phyloP scores from a whole-genome alignment of 2,113 vertebrate genomes.

The Cettia cetti region DNA sequence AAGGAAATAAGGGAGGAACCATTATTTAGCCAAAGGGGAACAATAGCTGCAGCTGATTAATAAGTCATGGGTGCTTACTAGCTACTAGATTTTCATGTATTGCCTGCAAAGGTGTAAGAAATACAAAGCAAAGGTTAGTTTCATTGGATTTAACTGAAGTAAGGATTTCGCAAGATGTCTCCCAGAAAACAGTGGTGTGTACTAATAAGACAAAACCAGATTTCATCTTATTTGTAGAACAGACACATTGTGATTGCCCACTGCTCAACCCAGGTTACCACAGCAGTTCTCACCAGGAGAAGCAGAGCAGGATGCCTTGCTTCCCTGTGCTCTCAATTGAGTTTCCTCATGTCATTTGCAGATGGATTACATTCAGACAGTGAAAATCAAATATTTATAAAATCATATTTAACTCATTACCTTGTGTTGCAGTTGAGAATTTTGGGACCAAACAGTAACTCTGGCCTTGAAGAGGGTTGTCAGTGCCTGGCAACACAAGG shows the following conservation, averaged over 20 bases:
- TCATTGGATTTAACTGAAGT: not conserved
- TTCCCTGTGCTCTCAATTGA: not conserved
- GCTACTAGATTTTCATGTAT: not conserved
- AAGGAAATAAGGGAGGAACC: not conserved
- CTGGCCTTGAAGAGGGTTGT: not conserved
- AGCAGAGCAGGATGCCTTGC: not conserved
- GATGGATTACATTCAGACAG: not conserved
- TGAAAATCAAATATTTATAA: slow-evolving; percentile 51
- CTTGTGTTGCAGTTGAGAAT: slow-evolving; percentile 11
- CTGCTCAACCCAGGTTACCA: not conserved
- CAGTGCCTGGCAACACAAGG: not conserved
- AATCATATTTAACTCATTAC: slow-evolving; percentile 28
- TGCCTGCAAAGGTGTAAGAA: not conserved
- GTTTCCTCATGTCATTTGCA: not conserved
- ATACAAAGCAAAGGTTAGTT: not conserved
- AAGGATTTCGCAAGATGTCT: not conserved
- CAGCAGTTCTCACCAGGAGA: not conserved
- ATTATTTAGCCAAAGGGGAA: not conserved
- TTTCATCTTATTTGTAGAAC: not conserved
- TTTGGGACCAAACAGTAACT: not conserved
- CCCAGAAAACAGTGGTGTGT: not conserved
- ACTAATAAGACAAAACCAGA: not conserved
- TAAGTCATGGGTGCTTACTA: not conserved
- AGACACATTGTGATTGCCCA: accelerated
- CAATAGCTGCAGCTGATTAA: not conserved